These are phyloP conservation scores for Myotis daubentonii DNA, from an alignment of 2,797 vertebrate genomes.

Conservation along the genomic window DNA sequence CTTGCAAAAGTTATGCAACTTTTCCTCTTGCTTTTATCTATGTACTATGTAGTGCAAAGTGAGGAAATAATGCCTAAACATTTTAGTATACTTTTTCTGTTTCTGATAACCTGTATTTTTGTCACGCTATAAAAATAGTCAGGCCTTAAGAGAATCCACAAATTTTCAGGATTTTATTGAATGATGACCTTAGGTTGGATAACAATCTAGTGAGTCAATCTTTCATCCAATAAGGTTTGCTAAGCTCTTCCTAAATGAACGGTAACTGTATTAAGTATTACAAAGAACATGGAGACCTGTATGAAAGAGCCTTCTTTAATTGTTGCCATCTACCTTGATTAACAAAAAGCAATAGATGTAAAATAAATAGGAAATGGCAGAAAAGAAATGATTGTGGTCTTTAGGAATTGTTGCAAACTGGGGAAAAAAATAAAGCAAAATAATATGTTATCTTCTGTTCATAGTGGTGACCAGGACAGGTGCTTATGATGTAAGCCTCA, in stretches of 20 bases:
- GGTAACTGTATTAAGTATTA: background rate
- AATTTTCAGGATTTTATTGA: slow-evolving; percentile 35
- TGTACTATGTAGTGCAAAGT: background rate
- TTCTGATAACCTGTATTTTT: background rate
- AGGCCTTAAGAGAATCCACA: background rate
- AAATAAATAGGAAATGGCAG: background rate
- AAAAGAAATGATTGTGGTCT: background rate
- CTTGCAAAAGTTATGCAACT: background rate
- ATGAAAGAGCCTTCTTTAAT: background rate
- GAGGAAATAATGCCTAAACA: background rate
- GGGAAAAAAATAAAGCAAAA: background rate
- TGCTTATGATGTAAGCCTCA: background rate
- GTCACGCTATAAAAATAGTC: background rate
- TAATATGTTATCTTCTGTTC: background rate
- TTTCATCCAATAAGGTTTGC: background rate
- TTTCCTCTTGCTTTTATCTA: background rate
- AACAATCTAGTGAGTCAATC: background rate
- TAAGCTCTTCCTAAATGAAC: background rate
- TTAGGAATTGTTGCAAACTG: background rate
- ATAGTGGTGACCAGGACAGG: background rate
- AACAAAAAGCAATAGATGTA: background rate
- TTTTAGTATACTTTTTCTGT: background rate
- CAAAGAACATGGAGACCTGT: background rate
- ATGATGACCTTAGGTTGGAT: background rate
- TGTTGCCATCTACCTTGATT: background rate